These are phyloP conservation scores for Bujurquina vittata DNA, from an alignment of 2,113 vertebrate species.

Conservation along the genomic window DNA sequence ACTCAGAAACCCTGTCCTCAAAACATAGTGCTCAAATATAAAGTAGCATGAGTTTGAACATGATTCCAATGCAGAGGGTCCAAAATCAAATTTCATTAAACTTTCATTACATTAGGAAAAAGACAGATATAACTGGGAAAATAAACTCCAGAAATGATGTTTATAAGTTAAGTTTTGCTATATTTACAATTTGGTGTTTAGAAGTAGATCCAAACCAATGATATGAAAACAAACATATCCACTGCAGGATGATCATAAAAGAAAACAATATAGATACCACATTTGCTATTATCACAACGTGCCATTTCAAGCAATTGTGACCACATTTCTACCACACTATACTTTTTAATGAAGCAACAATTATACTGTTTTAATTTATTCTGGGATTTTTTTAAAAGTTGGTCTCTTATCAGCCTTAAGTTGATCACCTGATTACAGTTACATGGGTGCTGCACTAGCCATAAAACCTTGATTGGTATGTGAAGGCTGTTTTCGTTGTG, in stretches of 20 bases:
- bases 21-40: neutral
- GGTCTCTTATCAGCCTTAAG: constrained; percentile 38
- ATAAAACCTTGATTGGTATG: constrained; percentile 60
- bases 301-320: neutral
- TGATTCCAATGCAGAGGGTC: neutral
- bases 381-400: constrained; percentile 18
- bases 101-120: neutral
- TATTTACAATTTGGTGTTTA: neutral
- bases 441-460: constrained; percentile 43
- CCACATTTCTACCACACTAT: neutral
- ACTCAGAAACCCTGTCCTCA: neutral
- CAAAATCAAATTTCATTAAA: neutral
- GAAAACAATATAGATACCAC: neutral
- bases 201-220: neutral
- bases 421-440: constrained; percentile 63
- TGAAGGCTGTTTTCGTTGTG: constrained; percentile 64
- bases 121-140: neutral
- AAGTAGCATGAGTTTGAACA: neutral
- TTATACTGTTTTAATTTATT: constrained; percentile 21
- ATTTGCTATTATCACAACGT: neutral
- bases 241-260: neutral
- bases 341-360: neutral
- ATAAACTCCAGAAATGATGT: neutral
- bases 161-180: neutral
- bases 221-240: neutral